Evolutionary conservation across 2,113 vertebrate species (phyloP).

Genomic region (Eidolon helvum): DNA sequence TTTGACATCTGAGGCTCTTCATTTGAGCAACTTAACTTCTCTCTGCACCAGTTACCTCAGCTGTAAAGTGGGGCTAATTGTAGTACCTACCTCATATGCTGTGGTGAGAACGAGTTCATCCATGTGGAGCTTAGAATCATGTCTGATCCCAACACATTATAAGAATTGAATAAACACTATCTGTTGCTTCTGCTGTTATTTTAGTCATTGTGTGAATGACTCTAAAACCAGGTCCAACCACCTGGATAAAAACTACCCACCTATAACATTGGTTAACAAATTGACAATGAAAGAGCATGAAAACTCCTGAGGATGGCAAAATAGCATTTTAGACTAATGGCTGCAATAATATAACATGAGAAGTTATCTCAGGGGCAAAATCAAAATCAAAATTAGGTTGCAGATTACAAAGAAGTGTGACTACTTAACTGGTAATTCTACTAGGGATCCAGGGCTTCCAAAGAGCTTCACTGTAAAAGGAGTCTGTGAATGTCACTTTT

Average conservation of each 20-base stretch:
- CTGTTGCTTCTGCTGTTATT: background rate
- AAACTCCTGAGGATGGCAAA: background rate
- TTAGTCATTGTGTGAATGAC: background rate
- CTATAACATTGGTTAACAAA: background rate
- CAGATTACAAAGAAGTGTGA: background rate
- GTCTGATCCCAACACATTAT: background rate
- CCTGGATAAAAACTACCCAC: background rate
- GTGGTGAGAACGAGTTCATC: background rate
- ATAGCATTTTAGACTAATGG: background rate
- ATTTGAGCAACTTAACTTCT: background rate
- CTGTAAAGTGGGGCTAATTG: background rate
- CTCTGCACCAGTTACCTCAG: background rate
- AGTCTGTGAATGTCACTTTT: background rate
- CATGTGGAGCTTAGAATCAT: background rate
- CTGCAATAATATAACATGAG: background rate
- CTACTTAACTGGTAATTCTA: background rate
- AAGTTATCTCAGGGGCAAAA: conserved; percentile 32
- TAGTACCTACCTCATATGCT: background rate
- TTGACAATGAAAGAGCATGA: background rate
- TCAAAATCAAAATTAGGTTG: conserved; percentile 44
- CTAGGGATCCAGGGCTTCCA: background rate
- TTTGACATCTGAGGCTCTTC: background rate
- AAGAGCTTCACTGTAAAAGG: background rate
- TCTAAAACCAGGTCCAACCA: background rate
- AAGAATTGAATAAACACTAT: background rate